Percentiles rank a stretch among this genome's conserved stretches.
phyloP scores from a whole-genome alignment of 2,888 invertebrate genomes.

The Archips xylosteana region DNA sequence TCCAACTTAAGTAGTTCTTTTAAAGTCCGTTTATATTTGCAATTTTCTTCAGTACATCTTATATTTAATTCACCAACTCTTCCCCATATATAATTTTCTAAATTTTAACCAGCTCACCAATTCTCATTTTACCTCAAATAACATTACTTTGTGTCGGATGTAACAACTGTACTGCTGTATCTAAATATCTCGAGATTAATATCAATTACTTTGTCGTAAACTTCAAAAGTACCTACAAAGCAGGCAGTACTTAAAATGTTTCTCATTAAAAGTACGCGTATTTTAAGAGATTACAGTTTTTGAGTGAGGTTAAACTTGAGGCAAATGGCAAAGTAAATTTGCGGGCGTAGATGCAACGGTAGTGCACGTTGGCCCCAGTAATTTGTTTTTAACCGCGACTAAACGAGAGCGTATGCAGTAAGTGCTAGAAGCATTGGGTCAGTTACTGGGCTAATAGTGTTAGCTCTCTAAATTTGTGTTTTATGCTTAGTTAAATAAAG shows the following conservation, averaged over 20 bases:
- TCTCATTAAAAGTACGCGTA: constrained; percentile 25
- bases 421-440: too few relatives aligned
- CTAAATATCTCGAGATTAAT: background rate
- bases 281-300: constrained; percentile 38
- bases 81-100: too few relatives aligned
- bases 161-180: background rate
- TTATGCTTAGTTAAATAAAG: too few relatives aligned
- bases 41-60: too few relatives aligned
- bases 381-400: constrained; percentile 7
- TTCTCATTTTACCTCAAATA: background rate
- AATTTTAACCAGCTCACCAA: too few relatives aligned
- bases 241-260: background rate
- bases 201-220: background rate
- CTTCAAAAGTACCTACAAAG: background rate
- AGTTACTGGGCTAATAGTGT: too few relatives aligned
- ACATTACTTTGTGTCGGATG: background rate
- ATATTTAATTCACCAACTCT: too few relatives aligned
- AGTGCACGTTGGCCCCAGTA: constrained; percentile 4
- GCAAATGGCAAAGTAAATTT: constrained; percentile 18
- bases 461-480: too few relatives aligned
- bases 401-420: background rate
- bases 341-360: constrained; percentile 18
- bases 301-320: constrained; percentile 24
- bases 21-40: too few relatives aligned
- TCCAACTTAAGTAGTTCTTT: too few relatives aligned